These are phyloP conservation scores for Colletes collaris DNA, from an alignment of 2,888 invertebrate genomes.

Conservation along the genomic window DNA sequence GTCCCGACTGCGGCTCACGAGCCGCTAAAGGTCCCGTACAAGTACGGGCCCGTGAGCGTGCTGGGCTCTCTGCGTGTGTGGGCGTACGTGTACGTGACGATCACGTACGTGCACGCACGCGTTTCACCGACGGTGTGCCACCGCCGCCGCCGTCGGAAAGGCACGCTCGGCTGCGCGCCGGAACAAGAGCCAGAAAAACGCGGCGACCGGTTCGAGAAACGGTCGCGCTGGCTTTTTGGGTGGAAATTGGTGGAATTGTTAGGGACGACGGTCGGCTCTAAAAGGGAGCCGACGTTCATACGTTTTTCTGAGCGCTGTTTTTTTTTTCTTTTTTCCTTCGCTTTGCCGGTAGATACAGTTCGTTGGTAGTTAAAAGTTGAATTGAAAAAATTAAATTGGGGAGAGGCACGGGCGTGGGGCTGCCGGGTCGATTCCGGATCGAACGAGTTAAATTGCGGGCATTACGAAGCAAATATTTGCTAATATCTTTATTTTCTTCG, in stretches of 20 bases:
- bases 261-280: constrained; percentile 18
- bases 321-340: not conserved
- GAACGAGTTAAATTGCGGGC: not conserved
- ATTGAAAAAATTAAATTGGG: not conserved
- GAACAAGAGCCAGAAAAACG: constrained; percentile 44
- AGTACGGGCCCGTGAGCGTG: constrained; percentile 76
- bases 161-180: constrained; percentile 52
- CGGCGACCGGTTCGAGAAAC: constrained; percentile 36
- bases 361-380: not conserved
- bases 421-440: not conserved
- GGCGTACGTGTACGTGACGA: constrained; percentile 49
- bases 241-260: constrained; percentile 41
- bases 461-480: no score
- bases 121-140: constrained; percentile 43
- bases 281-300: constrained; percentile 32
- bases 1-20: constrained; percentile 78
- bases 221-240: constrained; percentile 24
- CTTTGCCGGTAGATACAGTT: not conserved
- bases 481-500: no score
- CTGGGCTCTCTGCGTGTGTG: constrained; percentile 40
- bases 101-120: constrained; percentile 54
- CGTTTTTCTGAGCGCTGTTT: constrained; percentile 17
- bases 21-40: constrained; percentile 83
- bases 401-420: not conserved
- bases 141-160: constrained; percentile 49